A percentile compares a stretch with the other conserved stretches of the same genome.
Evolutionary conservation across 2,797 vertebrate species (phyloP).

Genomic region (Pogoniulus pusillus): DNA sequence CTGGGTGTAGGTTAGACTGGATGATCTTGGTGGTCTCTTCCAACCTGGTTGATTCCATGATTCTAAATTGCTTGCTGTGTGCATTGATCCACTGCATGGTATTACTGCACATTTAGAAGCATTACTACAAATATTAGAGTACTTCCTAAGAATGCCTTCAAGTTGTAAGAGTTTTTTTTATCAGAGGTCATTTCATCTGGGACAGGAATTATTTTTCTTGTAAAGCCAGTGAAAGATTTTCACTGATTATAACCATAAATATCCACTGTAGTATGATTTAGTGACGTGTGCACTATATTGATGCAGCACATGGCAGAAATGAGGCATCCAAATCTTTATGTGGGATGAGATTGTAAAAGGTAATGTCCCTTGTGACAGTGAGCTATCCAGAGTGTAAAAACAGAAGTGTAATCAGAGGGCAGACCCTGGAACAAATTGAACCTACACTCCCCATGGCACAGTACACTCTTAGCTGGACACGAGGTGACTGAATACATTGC

Average conservation of each 20-base stretch:
- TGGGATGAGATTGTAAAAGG: not conserved
- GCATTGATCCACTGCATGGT: not conserved
- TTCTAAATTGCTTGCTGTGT: not conserved
- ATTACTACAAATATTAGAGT: not conserved
- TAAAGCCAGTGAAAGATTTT: not conserved
- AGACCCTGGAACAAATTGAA: not conserved
- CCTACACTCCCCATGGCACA: rapidly evolving
- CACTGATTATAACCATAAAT: not conserved
- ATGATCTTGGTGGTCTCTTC: no score
- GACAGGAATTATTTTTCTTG: not conserved
- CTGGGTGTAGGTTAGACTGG: no score
- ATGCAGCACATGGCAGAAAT: not conserved
- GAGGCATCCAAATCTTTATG: not conserved
- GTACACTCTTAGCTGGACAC: not conserved
- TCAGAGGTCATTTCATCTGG: not conserved
- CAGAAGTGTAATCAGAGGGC: not conserved
- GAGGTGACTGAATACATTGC: not conserved
- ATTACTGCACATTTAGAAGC: not conserved
- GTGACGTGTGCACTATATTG: not conserved
- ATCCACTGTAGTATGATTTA: not conserved
- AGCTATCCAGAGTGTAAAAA: not conserved
- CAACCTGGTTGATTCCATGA: no score
- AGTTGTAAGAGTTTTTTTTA: not conserved
- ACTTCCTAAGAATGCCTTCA: not conserved
- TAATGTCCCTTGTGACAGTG: rapidly evolving